These are phyloP conservation scores for Ptilorrhoa leucosticta DNA, from an alignment of 2,113 vertebrate species.

Conservation along the genomic window DNA sequence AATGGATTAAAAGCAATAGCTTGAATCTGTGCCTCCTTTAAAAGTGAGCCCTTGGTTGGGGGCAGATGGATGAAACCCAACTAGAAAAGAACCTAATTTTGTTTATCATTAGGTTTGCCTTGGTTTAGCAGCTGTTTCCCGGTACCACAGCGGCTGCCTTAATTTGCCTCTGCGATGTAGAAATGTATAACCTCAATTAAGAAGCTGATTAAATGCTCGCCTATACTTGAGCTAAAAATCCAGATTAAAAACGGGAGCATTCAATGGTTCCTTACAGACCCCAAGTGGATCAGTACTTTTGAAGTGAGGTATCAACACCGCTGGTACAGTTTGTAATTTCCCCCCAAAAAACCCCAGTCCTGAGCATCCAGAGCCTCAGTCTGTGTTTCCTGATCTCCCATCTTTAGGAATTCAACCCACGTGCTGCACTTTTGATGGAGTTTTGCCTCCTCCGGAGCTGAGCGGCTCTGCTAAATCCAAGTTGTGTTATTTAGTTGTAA, in stretches of 20 bases:
- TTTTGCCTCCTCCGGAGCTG: not conserved
- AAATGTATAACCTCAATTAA: conserved; percentile 38
- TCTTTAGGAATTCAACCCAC: fast-evolving
- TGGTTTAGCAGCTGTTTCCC: conserved; percentile 30
- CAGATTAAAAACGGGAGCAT: not conserved
- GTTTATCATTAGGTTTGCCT: conserved; percentile 48
- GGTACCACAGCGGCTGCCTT: conserved; percentile 5
- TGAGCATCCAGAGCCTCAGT: fast-evolving
- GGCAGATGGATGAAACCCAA: conserved; percentile 56
- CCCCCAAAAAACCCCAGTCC: not conserved
- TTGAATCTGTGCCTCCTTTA: not conserved
- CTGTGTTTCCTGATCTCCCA: not conserved
- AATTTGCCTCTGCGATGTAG: conserved; percentile 29
- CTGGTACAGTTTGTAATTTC: fast-evolving
- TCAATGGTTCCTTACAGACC: not conserved
- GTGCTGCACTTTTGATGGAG: not conserved
- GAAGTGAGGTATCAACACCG: not conserved
- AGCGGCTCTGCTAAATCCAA: not conserved
- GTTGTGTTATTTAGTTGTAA: not conserved
- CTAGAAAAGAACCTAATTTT: conserved; percentile 43
- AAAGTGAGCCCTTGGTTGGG: conserved; percentile 45
- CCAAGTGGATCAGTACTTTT: not conserved
- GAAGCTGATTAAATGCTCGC: conserved; percentile 47
- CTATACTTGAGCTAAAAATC: not conserved
- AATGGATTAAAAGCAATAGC: conserved; percentile 24